A percentile compares a stretch with the other conserved stretches of the same genome.
Conservation (phyloP, 2,113 vertebrate species). For the Acrocephalus arundinaceus region DNA sequence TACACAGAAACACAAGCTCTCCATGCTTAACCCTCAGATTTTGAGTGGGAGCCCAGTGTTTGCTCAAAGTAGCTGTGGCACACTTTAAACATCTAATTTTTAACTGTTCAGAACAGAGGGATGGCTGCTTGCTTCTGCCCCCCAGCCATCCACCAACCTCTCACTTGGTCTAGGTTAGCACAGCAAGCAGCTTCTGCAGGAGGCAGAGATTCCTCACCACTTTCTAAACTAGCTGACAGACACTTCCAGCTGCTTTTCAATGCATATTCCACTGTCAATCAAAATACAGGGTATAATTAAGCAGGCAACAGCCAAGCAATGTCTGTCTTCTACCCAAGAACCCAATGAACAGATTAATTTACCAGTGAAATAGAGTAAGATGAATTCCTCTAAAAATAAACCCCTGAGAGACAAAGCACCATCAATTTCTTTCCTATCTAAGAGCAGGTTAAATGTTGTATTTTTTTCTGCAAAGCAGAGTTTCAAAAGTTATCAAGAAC, state of each 20-base stretch:
- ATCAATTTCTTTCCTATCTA: background rate
- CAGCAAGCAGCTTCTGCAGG: background rate
- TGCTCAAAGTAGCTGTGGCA: background rate
- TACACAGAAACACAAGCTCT: background rate
- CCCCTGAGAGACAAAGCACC: background rate
- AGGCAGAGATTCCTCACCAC: background rate
- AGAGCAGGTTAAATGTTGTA: background rate
- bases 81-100: background rate
- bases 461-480: background rate
- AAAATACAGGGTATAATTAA: constrained; percentile 57
- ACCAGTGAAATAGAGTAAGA: constrained; percentile 36
- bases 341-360: constrained; percentile 49
- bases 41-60: background rate
- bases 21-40: background rate
- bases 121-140: background rate
- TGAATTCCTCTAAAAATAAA: constrained; percentile 1
- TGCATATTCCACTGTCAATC: constrained; percentile 4
- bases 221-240: background rate
- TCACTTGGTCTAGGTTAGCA: background rate
- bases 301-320: constrained; percentile 38
- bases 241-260: constrained; percentile 23
- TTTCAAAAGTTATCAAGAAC: background rate
- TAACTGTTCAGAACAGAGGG: background rate
- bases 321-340: constrained; percentile 39
- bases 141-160: background rate